Percentiles rank a stretch among this genome's conserved stretches.
Evolutionary conservation across 2,888 invertebrate genomes (phyloP).

Genomic region (Xanthostigma xanthostigma): DNA sequence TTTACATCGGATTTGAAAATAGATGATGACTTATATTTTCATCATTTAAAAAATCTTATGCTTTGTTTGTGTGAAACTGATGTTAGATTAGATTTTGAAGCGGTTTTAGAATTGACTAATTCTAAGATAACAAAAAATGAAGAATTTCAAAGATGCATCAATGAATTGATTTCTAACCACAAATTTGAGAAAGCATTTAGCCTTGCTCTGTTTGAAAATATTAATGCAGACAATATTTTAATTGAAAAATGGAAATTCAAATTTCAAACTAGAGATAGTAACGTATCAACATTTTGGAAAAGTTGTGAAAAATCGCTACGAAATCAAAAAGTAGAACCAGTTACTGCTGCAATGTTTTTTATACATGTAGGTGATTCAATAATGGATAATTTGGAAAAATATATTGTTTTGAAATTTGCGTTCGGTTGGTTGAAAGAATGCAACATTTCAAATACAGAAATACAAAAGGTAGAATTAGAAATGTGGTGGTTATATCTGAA

Average conservation of each 20-base stretch:
- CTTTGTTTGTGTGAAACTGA: conserved; percentile 41
- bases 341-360: conserved; percentile 47
- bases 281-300: conserved; percentile 36
- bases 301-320: conserved; percentile 47
- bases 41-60: conserved; percentile 31
- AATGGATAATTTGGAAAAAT: conserved; percentile 29
- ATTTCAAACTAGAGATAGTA: conserved; percentile 31
- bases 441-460: conserved; percentile 15
- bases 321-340: conserved; percentile 41
- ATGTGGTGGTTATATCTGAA: conserved; percentile 22
- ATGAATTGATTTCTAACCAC: conserved; percentile 32
- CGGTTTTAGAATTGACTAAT: conserved; percentile 19
- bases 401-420: conserved; percentile 28
- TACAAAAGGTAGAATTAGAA: conserved; percentile 21
- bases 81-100: conserved; percentile 34
- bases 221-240: conserved; percentile 36
- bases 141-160: conserved; percentile 38
- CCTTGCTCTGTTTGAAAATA: conserved; percentile 35
- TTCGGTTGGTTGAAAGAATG: conserved; percentile 23
- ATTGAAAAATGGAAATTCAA: conserved; percentile 38
- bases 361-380: conserved; percentile 38
- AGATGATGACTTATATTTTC: conserved; percentile 28
- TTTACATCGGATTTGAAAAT: conserved; percentile 37
- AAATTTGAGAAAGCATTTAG: conserved; percentile 41
- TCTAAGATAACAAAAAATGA: conserved; percentile 19